These are phyloP conservation scores for Lochmaea capreae DNA, from an alignment of 2,888 invertebrate genomes.

Conservation along the genomic window DNA sequence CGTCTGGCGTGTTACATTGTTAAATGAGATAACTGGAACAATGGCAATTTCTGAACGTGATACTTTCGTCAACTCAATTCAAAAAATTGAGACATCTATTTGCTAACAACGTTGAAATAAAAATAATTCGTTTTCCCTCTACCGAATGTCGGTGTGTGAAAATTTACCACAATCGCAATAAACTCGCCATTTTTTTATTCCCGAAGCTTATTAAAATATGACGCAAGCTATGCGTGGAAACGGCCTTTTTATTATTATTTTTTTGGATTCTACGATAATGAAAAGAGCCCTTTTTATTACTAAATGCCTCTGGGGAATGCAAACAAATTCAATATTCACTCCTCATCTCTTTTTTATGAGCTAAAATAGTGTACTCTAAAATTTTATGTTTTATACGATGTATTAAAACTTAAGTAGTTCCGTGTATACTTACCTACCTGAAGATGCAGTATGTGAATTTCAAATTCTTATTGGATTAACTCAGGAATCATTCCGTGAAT, in stretches of 20 bases:
- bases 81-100: too few relatives aligned
- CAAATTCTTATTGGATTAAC: background rate
- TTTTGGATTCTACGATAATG: slow-evolving; percentile 27
- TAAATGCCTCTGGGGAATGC: slow-evolving; percentile 19
- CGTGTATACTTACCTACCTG: background rate
- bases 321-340: slow-evolving; percentile 33
- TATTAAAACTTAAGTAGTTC: slow-evolving; percentile 7
- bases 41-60: too few relatives aligned
- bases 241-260: slow-evolving; percentile 8
- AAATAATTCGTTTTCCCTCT: too few relatives aligned
- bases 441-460: background rate
- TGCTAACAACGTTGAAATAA: too few relatives aligned
- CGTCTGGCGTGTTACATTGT: too few relatives aligned
- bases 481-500: background rate
- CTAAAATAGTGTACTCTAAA: slow-evolving; percentile 12
- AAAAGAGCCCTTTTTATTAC: slow-evolving; percentile 19
- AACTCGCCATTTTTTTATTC: too few relatives aligned
- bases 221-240: background rate
- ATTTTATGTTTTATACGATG: slow-evolving; percentile 1
- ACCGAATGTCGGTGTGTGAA: too few relatives aligned
- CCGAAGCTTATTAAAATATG: too few relatives aligned
- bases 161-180: too few relatives aligned
- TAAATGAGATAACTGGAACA: too few relatives aligned
- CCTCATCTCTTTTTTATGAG: slow-evolving; percentile 19
- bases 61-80: too few relatives aligned